A percentile compares a stretch with the other conserved stretches of the same genome.
Conservation (phyloP, 2,888 invertebrate genomes). For the Fragum fragum region DNA sequence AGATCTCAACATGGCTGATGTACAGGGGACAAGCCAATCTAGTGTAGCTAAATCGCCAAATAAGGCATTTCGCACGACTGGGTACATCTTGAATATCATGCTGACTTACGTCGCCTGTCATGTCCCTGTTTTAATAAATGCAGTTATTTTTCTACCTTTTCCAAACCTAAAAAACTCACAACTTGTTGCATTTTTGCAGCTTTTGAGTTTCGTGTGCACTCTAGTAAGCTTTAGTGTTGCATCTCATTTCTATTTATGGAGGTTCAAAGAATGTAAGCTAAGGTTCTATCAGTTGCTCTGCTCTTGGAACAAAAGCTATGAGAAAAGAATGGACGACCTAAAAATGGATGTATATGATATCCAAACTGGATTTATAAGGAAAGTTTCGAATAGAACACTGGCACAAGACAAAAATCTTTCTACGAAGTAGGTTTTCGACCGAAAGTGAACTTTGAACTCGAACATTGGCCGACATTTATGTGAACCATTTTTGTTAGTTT, state of each 20-base stretch:
- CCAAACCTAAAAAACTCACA: not conserved
- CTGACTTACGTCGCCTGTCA: not conserved
- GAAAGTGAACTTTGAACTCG: too few species aligned
- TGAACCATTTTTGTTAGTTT: too few species aligned
- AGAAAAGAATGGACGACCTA: not conserved
- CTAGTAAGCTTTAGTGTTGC: not conserved
- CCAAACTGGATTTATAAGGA: not conserved
- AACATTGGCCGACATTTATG: too few species aligned
- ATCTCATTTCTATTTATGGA: constrained; percentile 9
- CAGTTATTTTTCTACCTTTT: not conserved
- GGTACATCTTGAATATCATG: not conserved
- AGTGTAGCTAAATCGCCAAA: too few species aligned
- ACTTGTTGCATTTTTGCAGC: not conserved
- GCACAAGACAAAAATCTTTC: too few species aligned
- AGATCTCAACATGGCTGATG: too few species aligned
- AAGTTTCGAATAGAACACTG: not conserved
- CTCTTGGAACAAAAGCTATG: not conserved
- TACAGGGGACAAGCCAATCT: too few species aligned
- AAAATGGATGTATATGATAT: not conserved
- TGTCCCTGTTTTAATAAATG: not conserved
- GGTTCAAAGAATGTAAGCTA: constrained; percentile 13
- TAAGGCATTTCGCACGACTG: not conserved
- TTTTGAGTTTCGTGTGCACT: not conserved
- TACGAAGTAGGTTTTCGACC: too few species aligned
- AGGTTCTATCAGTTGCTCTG: not conserved